Evolutionary conservation across 2,888 invertebrate species (phyloP), one percentile per base, ranked within the genome.

Genomic region (Osmoderma eremita): DNA sequence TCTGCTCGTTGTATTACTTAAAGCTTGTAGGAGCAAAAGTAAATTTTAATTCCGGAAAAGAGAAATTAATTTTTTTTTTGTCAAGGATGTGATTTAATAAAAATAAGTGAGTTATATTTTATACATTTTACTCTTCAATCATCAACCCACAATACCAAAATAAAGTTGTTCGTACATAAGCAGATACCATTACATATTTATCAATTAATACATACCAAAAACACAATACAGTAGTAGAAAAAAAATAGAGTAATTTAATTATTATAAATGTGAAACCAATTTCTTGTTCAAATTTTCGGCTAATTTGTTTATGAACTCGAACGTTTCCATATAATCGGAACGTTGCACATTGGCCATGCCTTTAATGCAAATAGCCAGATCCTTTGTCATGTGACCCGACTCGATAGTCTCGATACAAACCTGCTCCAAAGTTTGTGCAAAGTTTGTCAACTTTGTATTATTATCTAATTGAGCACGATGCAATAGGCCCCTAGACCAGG

Each of bases 351-450:
- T 91, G 82, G 86, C 89, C 89, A 94, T 92, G 71, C 97, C 97
- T 84, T 98, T 98, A 77, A 98, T 91, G 81, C 98, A 98, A 80
- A 98, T 95, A 49, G 98, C 98, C 79, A 99, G 88, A 87, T 99
- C 99, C 83, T 99, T 99, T 63, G 99, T 99, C 97, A 99, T 97
- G 73, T 87, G 85, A 30, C 98, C 98, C 65, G 91, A 85, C 82
- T 99, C 97, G 73, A 99, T 97, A 0, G 98, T 98, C 73, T 94
- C 92, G 69, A 98, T 83, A 83, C 98, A 98, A 15, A 96, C 97
- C 70, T 87, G 86, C 78, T 98, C 98, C 63, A 99, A 85, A 20
- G 90, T 89, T 74, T 91, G 87, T n/a, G 95, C 92, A 80, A 98
- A 99, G 67, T 87, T 85, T 72, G 87, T 86, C 51, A 98, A 86